phyloP scores from a whole-genome alignment of 1,140 invertebrate species.

The Ceratosolen solmsi region DNA sequence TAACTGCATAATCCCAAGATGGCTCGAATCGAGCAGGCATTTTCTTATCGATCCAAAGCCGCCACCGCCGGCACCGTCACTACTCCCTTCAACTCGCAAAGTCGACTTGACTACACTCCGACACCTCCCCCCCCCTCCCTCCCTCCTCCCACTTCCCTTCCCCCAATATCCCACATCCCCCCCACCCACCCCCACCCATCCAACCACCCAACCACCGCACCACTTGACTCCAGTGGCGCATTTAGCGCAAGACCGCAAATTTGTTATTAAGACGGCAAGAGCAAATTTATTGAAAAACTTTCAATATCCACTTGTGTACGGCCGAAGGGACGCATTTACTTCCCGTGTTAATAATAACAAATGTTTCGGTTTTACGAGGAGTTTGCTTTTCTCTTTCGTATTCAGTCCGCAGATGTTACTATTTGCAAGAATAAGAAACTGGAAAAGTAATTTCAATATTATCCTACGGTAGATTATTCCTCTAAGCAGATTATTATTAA shows the following conservation, averaged over 20 bases:
- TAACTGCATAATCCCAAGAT: constrained; percentile 44
- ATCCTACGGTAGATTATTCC: too few relatives aligned
- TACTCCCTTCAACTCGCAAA: constrained; percentile 41
- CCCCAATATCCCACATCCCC: too few relatives aligned
- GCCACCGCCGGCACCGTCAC: background rate
- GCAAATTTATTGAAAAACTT: constrained; percentile 51
- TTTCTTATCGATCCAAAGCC: constrained; percentile 45
- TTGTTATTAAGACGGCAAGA: constrained; percentile 41
- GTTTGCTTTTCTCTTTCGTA: background rate
- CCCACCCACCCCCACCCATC: too few relatives aligned
- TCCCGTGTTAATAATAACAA: background rate
- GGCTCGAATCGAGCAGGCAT: constrained; percentile 31
- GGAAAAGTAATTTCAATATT: too few relatives aligned
- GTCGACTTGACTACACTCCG: background rate
- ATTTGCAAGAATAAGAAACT: too few relatives aligned
- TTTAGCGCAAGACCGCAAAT: constrained; percentile 37
- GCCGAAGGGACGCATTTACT: background rate
- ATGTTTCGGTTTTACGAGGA: background rate
- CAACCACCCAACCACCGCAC: too few relatives aligned
- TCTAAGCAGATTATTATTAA: too few relatives aligned
- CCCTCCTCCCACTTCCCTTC: too few relatives aligned
- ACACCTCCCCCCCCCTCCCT: background rate
- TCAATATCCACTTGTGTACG: constrained; percentile 12
- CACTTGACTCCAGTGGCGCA: constrained; percentile 15
- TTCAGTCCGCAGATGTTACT: too few relatives aligned